A percentile compares a stretch with the other conserved stretches of the same genome.
Evolutionary conservation across 2,888 invertebrate genomes (phyloP).

Genomic region (Cosmia trapezina): DNA sequence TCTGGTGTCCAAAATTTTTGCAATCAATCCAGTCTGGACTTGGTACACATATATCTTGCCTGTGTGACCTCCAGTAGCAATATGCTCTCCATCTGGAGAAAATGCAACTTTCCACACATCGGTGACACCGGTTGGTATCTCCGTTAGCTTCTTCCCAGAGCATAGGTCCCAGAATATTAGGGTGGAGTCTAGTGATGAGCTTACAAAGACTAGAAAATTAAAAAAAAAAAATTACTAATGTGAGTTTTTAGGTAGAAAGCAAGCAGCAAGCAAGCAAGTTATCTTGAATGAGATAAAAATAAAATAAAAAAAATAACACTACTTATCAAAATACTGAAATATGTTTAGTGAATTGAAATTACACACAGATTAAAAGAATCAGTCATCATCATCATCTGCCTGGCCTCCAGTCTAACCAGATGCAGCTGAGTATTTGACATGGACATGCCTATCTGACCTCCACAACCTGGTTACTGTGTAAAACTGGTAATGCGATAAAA

Average conservation of each 20-base stretch:
- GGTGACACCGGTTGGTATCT: constrained; percentile 95
- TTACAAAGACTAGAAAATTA: constrained; percentile 92
- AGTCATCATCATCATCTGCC: background rate
- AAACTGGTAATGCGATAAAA: background rate
- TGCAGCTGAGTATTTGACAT: background rate
- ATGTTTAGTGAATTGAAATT: background rate
- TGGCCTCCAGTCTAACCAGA: background rate
- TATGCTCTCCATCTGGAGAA: constrained; percentile 96
- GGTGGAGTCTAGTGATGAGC: constrained; percentile 97
- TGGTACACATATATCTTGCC: constrained; percentile 97
- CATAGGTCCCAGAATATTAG: constrained; percentile 97
- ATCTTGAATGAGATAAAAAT: background rate
- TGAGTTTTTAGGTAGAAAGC: background rate
- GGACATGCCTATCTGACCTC: background rate
- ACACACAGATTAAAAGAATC: background rate
- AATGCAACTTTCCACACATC: constrained; percentile 98
- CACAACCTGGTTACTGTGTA: background rate
- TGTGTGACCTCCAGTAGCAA: constrained; percentile 97
- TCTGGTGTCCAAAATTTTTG: constrained; percentile 96
- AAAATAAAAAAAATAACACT: no score
- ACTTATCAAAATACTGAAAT: background rate
- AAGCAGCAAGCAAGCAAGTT: no score
- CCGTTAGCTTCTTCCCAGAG: constrained; percentile 94
- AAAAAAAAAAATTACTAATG: background rate
- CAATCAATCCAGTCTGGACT: constrained; percentile 95